Evolutionary conservation across 2,888 invertebrate genomes (phyloP).

Genomic region (Drosophila colorata): DNA sequence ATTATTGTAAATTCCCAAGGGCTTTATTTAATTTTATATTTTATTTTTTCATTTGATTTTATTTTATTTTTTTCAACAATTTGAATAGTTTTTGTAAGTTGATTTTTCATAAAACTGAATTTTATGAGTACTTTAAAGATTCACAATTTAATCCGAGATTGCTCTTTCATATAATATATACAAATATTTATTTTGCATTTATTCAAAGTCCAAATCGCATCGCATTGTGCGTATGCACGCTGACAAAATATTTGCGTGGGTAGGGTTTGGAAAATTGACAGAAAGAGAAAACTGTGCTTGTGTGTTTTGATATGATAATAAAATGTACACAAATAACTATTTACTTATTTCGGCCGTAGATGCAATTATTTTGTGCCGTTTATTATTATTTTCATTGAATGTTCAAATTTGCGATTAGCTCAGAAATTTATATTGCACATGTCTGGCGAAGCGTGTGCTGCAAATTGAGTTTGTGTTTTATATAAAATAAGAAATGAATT

Average conservation of each 20-base stretch:
- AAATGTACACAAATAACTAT: conserved; percentile 31
- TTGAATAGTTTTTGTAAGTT: background rate
- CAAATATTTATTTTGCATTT: background rate
- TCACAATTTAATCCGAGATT: background rate
- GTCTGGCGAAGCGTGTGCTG: background rate
- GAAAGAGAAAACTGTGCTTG: conserved; percentile 5
- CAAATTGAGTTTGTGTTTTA: conserved; percentile 26
- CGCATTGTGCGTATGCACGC: background rate
- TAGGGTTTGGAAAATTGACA: background rate
- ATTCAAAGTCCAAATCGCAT: background rate
- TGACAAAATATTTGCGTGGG: background rate
- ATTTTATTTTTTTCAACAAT: too few relatives aligned
- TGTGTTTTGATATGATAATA: conserved; percentile 39
- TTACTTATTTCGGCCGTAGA: conserved; percentile 23
- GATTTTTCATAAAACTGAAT: background rate
- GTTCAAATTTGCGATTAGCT: conserved; percentile 15
- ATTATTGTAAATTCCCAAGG: too few relatives aligned
- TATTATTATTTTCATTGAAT: conserved; percentile 25
- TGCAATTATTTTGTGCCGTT: conserved; percentile 38
- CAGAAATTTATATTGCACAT: conserved; percentile 14
- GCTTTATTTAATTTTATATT: too few relatives aligned
- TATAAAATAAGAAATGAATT: conserved; percentile 9
- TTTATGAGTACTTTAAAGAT: background rate
- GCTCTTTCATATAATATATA: too few relatives aligned
- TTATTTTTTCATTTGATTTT: too few relatives aligned